A percentile compares a stretch with the other conserved stretches of the same genome.
phyloP scores from a whole-genome alignment of 2,888 invertebrate genomes.

The Cataglyphis cursor region DNA sequence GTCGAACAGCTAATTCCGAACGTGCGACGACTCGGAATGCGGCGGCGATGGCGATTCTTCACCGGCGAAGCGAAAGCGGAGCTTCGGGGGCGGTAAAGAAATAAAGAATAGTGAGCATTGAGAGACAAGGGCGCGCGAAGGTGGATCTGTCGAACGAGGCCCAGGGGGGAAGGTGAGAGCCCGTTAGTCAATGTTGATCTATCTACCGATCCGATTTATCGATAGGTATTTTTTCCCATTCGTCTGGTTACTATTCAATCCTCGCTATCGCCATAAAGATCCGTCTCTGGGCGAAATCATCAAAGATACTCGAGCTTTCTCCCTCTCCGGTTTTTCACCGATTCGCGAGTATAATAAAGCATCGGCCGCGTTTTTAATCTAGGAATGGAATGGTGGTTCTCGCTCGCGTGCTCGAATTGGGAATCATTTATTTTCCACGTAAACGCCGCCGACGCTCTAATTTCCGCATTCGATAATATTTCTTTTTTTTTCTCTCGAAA shows the following conservation, averaged over 20 bases:
- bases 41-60: slow-evolving; percentile 76
- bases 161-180: slow-evolving; percentile 36
- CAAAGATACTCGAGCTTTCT: slow-evolving; percentile 10
- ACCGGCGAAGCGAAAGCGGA: slow-evolving; percentile 58
- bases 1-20: slow-evolving; percentile 85
- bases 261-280: slow-evolving; percentile 63
- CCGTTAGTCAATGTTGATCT: slow-evolving; percentile 69
- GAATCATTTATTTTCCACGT: slow-evolving; percentile 50
- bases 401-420: neutral
- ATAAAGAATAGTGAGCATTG: slow-evolving; percentile 56
- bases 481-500: slow-evolving; percentile 23
- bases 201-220: slow-evolving; percentile 61
- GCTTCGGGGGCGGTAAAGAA: slow-evolving; percentile 47
- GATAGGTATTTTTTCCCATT: slow-evolving; percentile 50
- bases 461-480: slow-evolving; percentile 55
- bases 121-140: slow-evolving; percentile 3
- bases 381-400: slow-evolving; percentile 50
- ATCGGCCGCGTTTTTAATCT: slow-evolving; percentile 56
- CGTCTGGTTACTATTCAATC: slow-evolving; percentile 67
- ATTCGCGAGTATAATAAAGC: slow-evolving; percentile 36
- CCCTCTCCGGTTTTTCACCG: neutral
- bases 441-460: slow-evolving; percentile 53
- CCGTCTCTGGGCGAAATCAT: slow-evolving; percentile 55
- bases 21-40: slow-evolving; percentile 85
- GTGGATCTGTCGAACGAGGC: slow-evolving; percentile 3